Base-by-base conservation (phyloP, 1,140 invertebrate species). In the Drosophila mojavensis region DNA sequence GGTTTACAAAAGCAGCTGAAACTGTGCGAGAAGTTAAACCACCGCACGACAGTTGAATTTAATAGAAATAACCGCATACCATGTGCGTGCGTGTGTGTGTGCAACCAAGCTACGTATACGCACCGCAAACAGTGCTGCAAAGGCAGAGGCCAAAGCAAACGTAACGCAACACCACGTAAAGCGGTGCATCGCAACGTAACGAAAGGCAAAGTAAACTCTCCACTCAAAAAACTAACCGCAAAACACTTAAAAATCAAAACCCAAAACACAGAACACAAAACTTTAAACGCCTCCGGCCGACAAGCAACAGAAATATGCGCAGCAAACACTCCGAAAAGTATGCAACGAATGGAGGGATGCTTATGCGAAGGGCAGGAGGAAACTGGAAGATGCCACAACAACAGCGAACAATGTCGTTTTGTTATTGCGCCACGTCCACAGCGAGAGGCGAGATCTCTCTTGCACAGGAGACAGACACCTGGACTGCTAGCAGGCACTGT, bases 251-350 rank as follows among this genome's bases (percentile, higher is more conserved):
- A 85, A 68, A 62, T 48, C 62, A 68, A 77, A 50, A 13, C 48
- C 47, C 48, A 24, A 50, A 72, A 69, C 69, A 60, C 53, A 17
- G 30, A 78, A 64, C 41, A 15, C 53, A 33, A 17, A 33, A 55
- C 30, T 10, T n/a, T 15, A 30, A 54, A 48, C 75, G 63, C 76
- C 56, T 65, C 43, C 53, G 28, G 45, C 51, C 56, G 77, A 15
- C 78, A 83, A 70, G 65, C 80, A 74, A 83, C 82, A 67, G 70
- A 86, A 86, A 88, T 86, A 77, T 88, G 83, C 79, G 79, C 76
- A 88, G 68, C 79, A 86, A 83, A 88, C 76, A 70, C 66, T 50
- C 53, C 11, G 20, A 24, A 59, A 65, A 73, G 67, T 65, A 68
- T 78, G 63, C 67, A 70, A 65, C 63, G 58, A 30, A 45, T 47